These are phyloP conservation scores for Eristalis tenax DNA, from an alignment of 2,888 invertebrate genomes.

Conservation along the genomic window DNA sequence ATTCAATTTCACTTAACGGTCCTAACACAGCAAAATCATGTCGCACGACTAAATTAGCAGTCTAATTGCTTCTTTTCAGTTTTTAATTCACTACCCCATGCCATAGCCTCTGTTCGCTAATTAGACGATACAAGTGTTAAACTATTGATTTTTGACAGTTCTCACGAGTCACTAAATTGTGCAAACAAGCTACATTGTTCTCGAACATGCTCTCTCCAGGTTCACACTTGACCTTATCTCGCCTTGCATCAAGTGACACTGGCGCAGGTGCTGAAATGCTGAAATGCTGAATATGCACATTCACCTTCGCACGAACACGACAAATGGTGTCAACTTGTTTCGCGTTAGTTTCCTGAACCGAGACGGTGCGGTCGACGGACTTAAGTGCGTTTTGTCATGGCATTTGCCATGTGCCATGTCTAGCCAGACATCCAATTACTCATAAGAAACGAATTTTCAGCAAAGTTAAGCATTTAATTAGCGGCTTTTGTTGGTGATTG, in stretches of 20 bases:
- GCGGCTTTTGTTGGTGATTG: not conserved
- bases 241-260: too few relatives aligned
- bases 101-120: not conserved
- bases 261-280: not conserved
- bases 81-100: not conserved
- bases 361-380: not conserved
- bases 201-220: too few relatives aligned
- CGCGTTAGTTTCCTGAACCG: not conserved
- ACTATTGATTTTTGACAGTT: not conserved
- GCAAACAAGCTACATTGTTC: too few relatives aligned
- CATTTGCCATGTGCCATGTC: not conserved
- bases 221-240: not conserved
- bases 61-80: not conserved
- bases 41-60: not conserved
- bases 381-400: not conserved
- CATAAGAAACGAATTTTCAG: not conserved
- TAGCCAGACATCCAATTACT: not conserved
- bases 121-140: not conserved
- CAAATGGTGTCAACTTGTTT: not conserved
- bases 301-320: not conserved
- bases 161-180: too few relatives aligned
- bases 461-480: constrained; percentile 1
- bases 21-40: not conserved
- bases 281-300: not conserved
- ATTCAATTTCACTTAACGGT: not conserved